phyloP scores from a whole-genome alignment of 2,888 invertebrate species.

The Thereva nobilitata region DNA sequence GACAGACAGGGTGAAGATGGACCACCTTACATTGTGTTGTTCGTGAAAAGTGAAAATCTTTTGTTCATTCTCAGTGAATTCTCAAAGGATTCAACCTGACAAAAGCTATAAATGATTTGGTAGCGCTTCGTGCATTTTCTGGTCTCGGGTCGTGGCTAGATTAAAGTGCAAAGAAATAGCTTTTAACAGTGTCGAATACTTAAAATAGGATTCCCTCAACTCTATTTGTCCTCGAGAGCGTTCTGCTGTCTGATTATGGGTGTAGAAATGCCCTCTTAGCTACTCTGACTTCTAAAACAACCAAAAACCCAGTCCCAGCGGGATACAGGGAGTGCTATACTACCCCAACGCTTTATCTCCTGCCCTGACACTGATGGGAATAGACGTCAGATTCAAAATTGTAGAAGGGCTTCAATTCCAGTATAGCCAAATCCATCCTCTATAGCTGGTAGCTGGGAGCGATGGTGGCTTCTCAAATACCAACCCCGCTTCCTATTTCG shows the following conservation, averaged over 20 bases:
- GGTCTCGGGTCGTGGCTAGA: constrained; percentile 16
- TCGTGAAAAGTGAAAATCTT: not conserved
- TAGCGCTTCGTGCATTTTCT: constrained; percentile 19
- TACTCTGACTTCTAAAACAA: constrained; percentile 17
- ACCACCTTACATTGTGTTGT: no score
- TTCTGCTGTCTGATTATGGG: constrained; percentile 28
- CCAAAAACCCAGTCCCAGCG: constrained; percentile 21
- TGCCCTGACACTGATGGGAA: constrained; percentile 6
- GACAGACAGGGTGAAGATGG: no score
- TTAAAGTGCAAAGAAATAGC: constrained; percentile 25
- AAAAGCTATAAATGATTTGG: constrained; percentile 23
- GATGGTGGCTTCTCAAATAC: not conserved
- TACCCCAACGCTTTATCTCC: no score
- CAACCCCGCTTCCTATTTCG: constrained; percentile 16
- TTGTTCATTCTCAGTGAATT: constrained; percentile 1
- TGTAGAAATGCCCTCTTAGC: constrained; percentile 5
- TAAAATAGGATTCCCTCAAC: constrained; percentile 28
- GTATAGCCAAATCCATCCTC: not conserved
- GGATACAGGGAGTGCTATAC: constrained; percentile 8
- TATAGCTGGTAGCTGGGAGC: not conserved
- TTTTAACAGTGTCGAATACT: constrained; percentile 23
- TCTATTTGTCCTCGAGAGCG: constrained; percentile 26
- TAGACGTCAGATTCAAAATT: not conserved
- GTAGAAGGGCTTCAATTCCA: constrained; percentile 1
- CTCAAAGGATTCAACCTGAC: constrained; percentile 24